Conservation (phyloP, 2,113 vertebrate genomes). For the Apeltes quadracus region DNA sequence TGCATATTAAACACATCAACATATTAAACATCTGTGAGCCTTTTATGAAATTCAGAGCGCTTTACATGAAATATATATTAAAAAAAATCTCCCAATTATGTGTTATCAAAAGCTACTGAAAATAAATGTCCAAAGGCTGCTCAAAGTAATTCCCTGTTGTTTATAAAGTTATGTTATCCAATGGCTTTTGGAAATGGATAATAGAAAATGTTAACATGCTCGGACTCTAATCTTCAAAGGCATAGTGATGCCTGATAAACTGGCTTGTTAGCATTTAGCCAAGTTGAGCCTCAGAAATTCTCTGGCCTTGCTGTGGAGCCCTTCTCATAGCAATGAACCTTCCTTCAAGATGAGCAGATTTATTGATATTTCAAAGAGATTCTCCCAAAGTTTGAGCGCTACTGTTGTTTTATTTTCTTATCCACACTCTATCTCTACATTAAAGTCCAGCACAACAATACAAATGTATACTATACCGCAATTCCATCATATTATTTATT, state of each 20-base stretch:
- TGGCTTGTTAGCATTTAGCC: background rate
- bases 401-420: background rate
- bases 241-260: background rate
- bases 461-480: background rate
- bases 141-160: no score
- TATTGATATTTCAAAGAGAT: background rate
- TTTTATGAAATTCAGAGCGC: constrained; percentile 2
- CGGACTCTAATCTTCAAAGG: background rate
- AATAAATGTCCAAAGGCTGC: no score
- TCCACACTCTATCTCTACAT: background rate
- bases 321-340: background rate
- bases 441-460: background rate
- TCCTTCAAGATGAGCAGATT: background rate
- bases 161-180: no score
- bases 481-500: background rate
- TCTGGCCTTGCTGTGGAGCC: background rate
- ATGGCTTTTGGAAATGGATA: no score
- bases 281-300: background rate
- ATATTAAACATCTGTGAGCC: background rate
- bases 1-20: constrained; percentile 8
- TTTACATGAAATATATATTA: background rate
- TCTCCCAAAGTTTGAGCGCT: background rate
- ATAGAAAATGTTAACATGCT: background rate
- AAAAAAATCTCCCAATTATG: background rate
- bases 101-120: background rate